Base-by-base conservation (phyloP, 2,888 invertebrate species). In the Timema cristinae region DNA sequence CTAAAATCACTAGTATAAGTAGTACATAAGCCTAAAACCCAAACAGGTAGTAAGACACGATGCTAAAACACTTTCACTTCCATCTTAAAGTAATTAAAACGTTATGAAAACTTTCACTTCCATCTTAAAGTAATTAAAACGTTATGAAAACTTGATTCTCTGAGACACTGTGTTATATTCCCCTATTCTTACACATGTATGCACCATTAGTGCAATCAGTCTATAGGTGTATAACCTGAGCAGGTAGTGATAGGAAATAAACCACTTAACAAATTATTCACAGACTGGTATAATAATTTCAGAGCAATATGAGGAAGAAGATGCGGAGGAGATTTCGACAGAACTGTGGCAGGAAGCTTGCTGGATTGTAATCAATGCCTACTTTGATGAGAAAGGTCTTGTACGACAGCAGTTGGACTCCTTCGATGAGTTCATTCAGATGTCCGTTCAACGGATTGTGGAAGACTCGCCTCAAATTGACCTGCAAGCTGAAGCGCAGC, bases 271-370 rank as follows among this genome's bases (percentile, higher is more conserved):
- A 54, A 54, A 54, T 2, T 54, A 54, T 54, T 54, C n/a, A 1
- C n/a, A n/a, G 11, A 54, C 54, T 54, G 54, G 1, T 13, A 4
- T 68, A 13, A 10, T 16, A 9, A 7, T 74, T 76, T 10, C 68
- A 84, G 84, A 84, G 75, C 77, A 82, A 71, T 92, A 88, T 82
- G 94, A 94, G 76, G 94, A 95, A 80, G 93, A 94, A 79, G 94
- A 94, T 81, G 90, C 90, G 11, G 97, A 96, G 82, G 98, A 99
- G 84, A 97, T 99, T 79, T 95, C 97, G 51, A 92, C 97, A 7
- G 98, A 99, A 81, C 85, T 98, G 76, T 99, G 99, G 99, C 98
- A 99, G 83, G 98, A 98, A 86, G 99, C 99, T 66, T 99, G 99
- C 80, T 99, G 99, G 99, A 98, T 99, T 80, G 98, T 99, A 74